Conservation (phyloP, 2,113 vertebrate species). For the Macaca mulatta region DNA sequence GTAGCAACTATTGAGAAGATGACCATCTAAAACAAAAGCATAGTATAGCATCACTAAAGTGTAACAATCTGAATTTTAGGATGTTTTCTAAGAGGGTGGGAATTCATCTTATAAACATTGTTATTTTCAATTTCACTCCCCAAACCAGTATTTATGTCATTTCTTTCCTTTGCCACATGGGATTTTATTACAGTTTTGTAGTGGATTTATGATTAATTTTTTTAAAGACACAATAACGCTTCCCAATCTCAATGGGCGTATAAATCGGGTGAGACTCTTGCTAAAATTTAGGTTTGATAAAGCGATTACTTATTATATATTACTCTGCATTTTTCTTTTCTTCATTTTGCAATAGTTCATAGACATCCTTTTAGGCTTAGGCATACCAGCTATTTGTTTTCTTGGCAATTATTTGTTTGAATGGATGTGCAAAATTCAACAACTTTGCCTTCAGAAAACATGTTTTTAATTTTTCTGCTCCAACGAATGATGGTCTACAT, state of each 20-base stretch:
- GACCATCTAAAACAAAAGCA: conserved; percentile 54
- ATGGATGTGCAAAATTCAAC: neutral
- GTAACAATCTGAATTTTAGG: neutral
- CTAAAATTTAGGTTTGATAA: neutral
- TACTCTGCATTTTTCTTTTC: neutral
- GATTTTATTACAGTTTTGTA: neutral
- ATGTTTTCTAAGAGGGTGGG: neutral
- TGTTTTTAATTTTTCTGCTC: neutral
- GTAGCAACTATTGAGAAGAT: neutral
- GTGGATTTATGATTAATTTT: neutral
- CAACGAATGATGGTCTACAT: neutral
- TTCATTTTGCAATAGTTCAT: neutral
- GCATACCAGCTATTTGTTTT: neutral
- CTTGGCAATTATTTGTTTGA: neutral
- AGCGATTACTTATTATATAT: neutral
- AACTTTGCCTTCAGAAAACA: neutral
- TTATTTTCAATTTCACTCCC: neutral
- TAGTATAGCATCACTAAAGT: neutral
- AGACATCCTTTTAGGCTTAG: neutral
- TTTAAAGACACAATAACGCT: neutral
- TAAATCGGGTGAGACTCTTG: neutral
- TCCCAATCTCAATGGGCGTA: neutral
- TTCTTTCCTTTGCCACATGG: neutral
- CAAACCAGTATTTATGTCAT: neutral
- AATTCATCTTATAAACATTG: neutral